These are phyloP conservation scores for Caenorhabditis sp. DNA, from an alignment of 2,888 invertebrate genomes.

Conservation along the genomic window DNA sequence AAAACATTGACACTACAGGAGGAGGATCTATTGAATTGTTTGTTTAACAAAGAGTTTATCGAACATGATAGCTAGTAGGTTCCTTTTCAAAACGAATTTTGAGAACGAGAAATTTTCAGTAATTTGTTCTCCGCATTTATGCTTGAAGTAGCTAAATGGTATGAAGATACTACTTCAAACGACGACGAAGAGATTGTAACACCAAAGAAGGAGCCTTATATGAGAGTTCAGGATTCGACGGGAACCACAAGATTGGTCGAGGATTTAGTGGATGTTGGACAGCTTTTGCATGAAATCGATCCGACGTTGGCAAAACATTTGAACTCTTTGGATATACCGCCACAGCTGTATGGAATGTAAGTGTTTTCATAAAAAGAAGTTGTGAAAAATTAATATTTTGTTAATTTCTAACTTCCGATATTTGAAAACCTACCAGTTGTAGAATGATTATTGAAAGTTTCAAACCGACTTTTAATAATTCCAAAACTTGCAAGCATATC, in stretches of 20 bases:
- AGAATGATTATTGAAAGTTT: too few relatives aligned
- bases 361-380: constrained; percentile 16
- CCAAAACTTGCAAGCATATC: too few relatives aligned
- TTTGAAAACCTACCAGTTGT: too few relatives aligned
- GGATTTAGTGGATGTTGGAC: constrained; percentile 72
- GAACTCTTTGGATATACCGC: constrained; percentile 80
- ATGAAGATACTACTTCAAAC: constrained; percentile 35
- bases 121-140: constrained; percentile 51
- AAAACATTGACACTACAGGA: constrained; percentile 46
- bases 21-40: constrained; percentile 75
- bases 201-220: constrained; percentile 19
- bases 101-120: constrained; percentile 16
- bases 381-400: too few relatives aligned
- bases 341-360: constrained; percentile 87
- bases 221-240: constrained; percentile 47
- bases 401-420: too few relatives aligned
- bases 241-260: constrained; percentile 52
- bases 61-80: constrained; percentile 85
- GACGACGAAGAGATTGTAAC: not conserved
- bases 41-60: constrained; percentile 77
- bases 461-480: too few relatives aligned
- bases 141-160: constrained; percentile 53
- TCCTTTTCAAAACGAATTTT: not conserved
- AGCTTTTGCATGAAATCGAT: constrained; percentile 78
- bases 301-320: constrained; percentile 78